Conservation (phyloP, 1,140 invertebrate species). For the Pseudoatta argentina region DNA sequence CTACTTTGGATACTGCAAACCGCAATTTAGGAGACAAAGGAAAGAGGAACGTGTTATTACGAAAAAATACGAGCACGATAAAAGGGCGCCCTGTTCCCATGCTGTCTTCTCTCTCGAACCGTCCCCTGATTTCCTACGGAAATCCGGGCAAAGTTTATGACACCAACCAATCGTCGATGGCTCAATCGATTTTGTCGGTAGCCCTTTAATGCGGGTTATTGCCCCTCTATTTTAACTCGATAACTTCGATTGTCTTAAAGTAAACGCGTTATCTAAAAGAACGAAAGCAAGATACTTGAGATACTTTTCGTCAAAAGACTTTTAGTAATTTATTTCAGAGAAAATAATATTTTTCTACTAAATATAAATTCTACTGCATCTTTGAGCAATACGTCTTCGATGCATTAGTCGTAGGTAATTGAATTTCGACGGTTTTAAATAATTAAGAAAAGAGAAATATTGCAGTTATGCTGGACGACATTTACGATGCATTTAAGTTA, state of each 20-base stretch:
- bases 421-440: neutral
- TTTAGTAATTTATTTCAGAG: neutral
- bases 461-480: neutral
- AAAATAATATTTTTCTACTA: slow-evolving; percentile 6
- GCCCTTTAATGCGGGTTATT: slow-evolving; percentile 12
- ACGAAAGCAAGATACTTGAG: neutral
- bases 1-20: slow-evolving; percentile 21
- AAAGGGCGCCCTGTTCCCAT: neutral
- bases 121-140: slow-evolving; percentile 35
- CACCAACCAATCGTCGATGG: slow-evolving; percentile 32
- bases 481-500: neutral
- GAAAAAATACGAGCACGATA: slow-evolving; percentile 46
- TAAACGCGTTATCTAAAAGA: slow-evolving; percentile 7
- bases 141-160: slow-evolving; percentile 47
- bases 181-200: slow-evolving; percentile 43
- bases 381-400: neutral
- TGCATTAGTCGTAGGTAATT: neutral
- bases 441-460: neutral
- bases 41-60: neutral
- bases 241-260: neutral
- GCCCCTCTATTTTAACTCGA: neutral
- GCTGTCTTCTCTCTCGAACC: slow-evolving; percentile 4
- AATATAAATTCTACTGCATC: neutral
- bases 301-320: neutral
- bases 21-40: neutral